Evolutionary conservation across 1,140 invertebrate genomes (phyloP).

Genomic region (Cydia amplana): DNA sequence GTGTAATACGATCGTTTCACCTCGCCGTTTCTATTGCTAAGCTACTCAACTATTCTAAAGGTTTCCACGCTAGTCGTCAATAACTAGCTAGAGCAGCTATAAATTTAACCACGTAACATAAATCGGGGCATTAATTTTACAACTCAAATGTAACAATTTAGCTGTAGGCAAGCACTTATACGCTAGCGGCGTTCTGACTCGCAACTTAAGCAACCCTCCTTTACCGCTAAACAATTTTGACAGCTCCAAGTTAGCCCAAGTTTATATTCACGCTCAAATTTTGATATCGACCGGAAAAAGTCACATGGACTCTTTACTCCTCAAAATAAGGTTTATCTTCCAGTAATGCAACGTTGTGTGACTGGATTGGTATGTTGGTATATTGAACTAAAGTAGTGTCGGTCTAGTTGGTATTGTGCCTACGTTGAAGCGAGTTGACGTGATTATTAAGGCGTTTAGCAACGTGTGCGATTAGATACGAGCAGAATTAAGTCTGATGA

Average conservation of each 20-base stretch:
- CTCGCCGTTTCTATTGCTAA: conserved; percentile 44
- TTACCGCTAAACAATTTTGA: conserved; percentile 78
- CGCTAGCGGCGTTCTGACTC: conserved; percentile 60
- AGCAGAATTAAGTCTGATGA: conserved; percentile 31
- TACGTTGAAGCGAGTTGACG: conserved; percentile 71
- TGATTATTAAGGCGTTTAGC: conserved; percentile 73
- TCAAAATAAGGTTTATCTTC: conserved; percentile 45
- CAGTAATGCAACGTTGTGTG: conserved; percentile 1
- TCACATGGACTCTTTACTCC: conserved; percentile 36
- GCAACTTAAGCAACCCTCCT: conserved; percentile 67
- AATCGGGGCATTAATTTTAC: conserved; percentile 74
- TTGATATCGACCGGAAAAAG: conserved; percentile 41
- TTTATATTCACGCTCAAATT: conserved; percentile 64
- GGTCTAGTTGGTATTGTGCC: conserved; percentile 71
- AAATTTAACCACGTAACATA: conserved; percentile 52
- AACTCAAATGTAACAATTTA: conserved; percentile 76
- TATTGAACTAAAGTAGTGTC: conserved; percentile 58
- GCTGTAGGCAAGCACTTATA: conserved; percentile 71
- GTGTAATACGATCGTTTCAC: conserved; percentile 65
- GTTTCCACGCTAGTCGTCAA: conserved; percentile 45
- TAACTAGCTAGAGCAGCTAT: conserved; percentile 36
- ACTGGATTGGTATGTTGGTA: conserved; percentile 40
- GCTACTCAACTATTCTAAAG: conserved; percentile 56
- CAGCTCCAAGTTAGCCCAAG: conserved; percentile 74
- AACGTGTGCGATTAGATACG: conserved; percentile 44